Evolutionary conservation across 2,113 vertebrate species (phyloP), one percentile per base, ranked within the genome.

Genomic region (Dascyllus trimaculatus): DNA sequence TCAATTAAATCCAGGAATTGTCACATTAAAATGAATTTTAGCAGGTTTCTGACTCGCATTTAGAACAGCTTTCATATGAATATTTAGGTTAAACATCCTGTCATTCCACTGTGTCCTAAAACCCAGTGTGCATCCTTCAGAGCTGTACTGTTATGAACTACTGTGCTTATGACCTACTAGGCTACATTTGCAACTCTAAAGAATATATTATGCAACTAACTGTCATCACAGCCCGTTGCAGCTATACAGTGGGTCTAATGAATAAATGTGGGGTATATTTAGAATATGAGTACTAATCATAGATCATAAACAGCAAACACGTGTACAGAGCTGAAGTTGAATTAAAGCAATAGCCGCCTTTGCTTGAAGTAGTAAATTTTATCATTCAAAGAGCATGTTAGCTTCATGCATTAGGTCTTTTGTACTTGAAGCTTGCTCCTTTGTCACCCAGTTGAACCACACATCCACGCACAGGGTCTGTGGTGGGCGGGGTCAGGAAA

Each of bases 401-500:
- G 3, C 25, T n/a, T 7, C n/a, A 40, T 13, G 38, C 0, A 19
- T 17, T 7, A 24, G 1, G 15, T 5, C 15, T n/a, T 40, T n/a
- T 21, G n/a, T 24, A 6, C 4, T 19, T 3, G 35, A 22, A 21
- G 40, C 1, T n/a, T 11, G 52, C 32, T 25, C n/a, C 19, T 45
- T 21, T 40, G 19, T 54, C 68, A 52, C n/a, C 65, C 56, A 10
- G 29, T 25, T 24, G 4, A 56, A 45, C 52, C 8, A 56, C 18
- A 58, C 22, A 32, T 10, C 6, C 32, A 35, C 62, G 9, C 73
- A 75, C 25, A 18, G 17, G 64, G 68, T 2, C 43, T 35, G 57
- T 21, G 26, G 53, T 58, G 88, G 84, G 89, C 58, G 84, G 79
- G 71, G 78, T 24, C 26, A 29, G 0, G 9, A 25, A 64, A 48